phyloP scores from a whole-genome alignment of 2,888 invertebrate genomes.

The Crepidodera aurea region DNA sequence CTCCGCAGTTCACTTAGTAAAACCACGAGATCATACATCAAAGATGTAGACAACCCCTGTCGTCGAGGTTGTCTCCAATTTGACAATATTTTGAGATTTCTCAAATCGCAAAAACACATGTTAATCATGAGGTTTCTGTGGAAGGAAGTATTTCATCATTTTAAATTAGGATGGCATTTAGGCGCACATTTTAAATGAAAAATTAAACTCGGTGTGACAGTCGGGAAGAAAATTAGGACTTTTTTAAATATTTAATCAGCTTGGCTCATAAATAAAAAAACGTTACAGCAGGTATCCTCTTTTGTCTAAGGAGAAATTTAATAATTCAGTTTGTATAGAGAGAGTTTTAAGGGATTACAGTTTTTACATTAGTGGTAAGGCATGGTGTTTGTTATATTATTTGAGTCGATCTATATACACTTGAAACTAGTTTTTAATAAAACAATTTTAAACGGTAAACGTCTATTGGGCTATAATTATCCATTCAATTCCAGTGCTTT shows the following conservation, averaged over 20 bases:
- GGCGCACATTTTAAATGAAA: conserved; percentile 14
- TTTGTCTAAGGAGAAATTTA: conserved; percentile 2
- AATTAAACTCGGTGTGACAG: conserved; percentile 17
- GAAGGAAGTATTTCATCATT: conserved; percentile 36
- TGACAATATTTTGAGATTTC: conserved; percentile 29
- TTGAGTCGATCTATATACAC: too few relatives aligned
- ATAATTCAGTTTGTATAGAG: neutral
- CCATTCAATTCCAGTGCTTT: too few relatives aligned
- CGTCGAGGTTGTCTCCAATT: conserved; percentile 30
- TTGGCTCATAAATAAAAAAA: conserved; percentile 2
- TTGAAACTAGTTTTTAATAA: too few relatives aligned
- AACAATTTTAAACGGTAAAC: too few relatives aligned
- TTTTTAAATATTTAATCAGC: conserved; percentile 14
- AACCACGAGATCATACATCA: conserved; percentile 29
- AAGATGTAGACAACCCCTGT: conserved; percentile 23
- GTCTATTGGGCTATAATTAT: too few relatives aligned
- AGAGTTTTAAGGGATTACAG: neutral
- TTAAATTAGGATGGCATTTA: conserved; percentile 27
- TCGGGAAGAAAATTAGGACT: conserved; percentile 16
- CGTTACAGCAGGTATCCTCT: neutral
- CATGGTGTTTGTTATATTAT: too few relatives aligned
- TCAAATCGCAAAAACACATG: conserved; percentile 25
- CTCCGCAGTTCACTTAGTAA: neutral
- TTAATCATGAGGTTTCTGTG: conserved; percentile 24
- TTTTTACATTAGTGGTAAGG: too few relatives aligned